These are phyloP conservation scores for Cyclura pinguis DNA, from an alignment of 2,797 vertebrate species.

Conservation along the genomic window DNA sequence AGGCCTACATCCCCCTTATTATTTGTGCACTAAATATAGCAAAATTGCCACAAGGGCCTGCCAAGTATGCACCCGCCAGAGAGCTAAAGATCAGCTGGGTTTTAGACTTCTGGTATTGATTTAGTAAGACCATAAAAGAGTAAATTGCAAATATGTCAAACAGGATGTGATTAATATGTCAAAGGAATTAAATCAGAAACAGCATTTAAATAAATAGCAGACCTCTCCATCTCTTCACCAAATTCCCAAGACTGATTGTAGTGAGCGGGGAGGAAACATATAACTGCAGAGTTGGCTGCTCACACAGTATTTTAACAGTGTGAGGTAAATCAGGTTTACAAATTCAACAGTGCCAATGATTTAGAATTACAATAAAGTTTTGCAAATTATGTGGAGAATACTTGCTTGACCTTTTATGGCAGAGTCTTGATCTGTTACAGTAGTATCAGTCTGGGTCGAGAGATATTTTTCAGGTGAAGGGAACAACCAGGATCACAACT, in stretches of 20 bases:
- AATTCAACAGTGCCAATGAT: conserved; percentile 4
- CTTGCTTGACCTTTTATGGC: neutral
- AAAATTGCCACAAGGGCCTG: conserved; percentile 5
- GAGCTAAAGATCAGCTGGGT: conserved; percentile 2
- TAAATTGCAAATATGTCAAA: conserved; percentile 33
- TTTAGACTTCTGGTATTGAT: conserved; percentile 24
- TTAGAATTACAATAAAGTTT: neutral
- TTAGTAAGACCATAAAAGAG: conserved; percentile 31
- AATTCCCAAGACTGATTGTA: neutral
- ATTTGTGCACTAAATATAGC: conserved; percentile 14
- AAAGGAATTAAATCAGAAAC: conserved; percentile 13
- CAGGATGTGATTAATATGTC: conserved; percentile 33
- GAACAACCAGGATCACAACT: neutral
- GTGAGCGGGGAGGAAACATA: neutral
- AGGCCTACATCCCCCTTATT: neutral
- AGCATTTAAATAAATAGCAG: conserved; percentile 4
- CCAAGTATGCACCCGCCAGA: neutral
- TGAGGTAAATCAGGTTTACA: neutral
- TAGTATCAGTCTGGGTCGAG: neutral
- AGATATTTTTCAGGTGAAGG: neutral
- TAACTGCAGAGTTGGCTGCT: neutral
- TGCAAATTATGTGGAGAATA: conserved; percentile 6
- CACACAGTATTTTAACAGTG: neutral
- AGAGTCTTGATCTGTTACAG: neutral
- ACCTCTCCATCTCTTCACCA: neutral